Evolutionary conservation across 2,113 vertebrate genomes (phyloP).

Genomic region (Ploceus nigricollis): DNA sequence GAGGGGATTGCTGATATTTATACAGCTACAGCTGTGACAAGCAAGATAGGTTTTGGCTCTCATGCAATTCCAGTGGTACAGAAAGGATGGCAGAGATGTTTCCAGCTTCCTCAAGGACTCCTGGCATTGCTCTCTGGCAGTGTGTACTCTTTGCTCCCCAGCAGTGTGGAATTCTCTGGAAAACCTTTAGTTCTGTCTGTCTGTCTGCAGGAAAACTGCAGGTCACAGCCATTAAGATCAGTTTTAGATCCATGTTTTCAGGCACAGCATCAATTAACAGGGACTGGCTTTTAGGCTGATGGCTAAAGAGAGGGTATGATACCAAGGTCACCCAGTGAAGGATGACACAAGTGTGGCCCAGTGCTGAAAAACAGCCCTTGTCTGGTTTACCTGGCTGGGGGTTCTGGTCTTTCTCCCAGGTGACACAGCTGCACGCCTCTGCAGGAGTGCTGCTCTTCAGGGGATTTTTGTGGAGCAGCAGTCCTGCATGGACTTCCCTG

Average conservation of each 20-base stretch:
- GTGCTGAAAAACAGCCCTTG: neutral
- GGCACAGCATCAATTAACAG: accelerated
- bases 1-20: neutral
- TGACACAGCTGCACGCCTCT: neutral
- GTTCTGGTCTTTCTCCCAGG: neutral
- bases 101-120: neutral
- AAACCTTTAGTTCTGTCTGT: neutral
- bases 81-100: neutral
- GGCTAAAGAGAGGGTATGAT: neutral
- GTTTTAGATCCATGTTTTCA: neutral
- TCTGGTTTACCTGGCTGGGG: neutral
- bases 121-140: neutral
- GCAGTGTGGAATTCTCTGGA: neutral
- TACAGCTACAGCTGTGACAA: neutral
- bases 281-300: neutral
- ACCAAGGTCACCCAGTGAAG: neutral
- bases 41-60: neutral
- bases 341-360: neutral
- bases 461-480: neutral
- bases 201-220: neutral
- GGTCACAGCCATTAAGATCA: neutral
- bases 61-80: neutral
- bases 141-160: neutral
- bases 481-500: neutral
- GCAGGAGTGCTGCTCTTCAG: neutral